Base-by-base conservation (phyloP, 2,797 vertebrate species). In the Ctenochaetus hawaiiensis region DNA sequence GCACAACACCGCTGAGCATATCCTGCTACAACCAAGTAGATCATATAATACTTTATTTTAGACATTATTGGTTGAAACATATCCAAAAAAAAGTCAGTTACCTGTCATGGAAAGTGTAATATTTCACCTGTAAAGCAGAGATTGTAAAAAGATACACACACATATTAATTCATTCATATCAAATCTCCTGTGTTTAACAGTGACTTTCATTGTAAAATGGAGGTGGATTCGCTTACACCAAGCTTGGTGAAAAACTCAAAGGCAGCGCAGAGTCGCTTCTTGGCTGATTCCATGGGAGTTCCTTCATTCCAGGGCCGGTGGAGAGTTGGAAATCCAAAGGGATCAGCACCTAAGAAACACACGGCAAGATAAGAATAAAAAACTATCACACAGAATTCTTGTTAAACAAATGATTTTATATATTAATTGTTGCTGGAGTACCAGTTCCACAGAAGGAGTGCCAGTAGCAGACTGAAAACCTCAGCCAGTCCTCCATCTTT, bases 191-290 rank as follows among this genome's bases (percentile, higher is more conserved):
- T 6, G 26, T 51, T 10, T 11, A 13, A 37, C 48, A 4, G 16
- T 20, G 17, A 63, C 4, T 56, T 14, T 34, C 2, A 26, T 18
- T 18, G 9, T 57, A 37, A 52, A 56, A 53, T 6, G 44, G n/a
- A 44, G 17, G 44, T 8, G 11, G 23, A 23, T 57, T 61, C 22
- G 23, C 90, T 89, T 77, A 95, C 93, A 10, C 93, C 93, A 74
- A 95, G 91, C 75, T 94, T 94, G 61, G 89, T 93, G 84, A 95
- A 95, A 80, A 95, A 95, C 84, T 95, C 94, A 80, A 94, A 95
- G 41, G 92, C 94, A 54, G 93, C 93, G 23, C 26, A 8, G 7
- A 95, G 91, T 47, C 88, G 78, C 62, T 73, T 93, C 84, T 84
- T 93, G 41, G 93, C 93, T 11, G 87, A 70, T 67, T 94, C 91